Percentiles rank a stretch among this genome's conserved stretches.
Conservation (phyloP, 2,113 vertebrate genomes). For the Suricata suricatta region DNA sequence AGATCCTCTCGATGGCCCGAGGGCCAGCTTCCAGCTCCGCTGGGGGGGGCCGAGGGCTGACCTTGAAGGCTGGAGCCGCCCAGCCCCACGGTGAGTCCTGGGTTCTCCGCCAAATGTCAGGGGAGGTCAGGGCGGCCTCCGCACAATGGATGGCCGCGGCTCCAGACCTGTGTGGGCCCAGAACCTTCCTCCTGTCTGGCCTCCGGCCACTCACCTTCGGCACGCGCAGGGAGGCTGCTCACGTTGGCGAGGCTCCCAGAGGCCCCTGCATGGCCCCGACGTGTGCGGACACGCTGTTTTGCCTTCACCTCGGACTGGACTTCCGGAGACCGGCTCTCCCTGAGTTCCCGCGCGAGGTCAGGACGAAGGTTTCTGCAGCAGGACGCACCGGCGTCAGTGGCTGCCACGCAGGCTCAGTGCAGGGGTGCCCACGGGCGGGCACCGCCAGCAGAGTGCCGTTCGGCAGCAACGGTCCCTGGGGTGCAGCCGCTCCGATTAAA, state of each 20-base stretch:
- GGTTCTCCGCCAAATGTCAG: background rate
- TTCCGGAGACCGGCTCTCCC: background rate
- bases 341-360: background rate
- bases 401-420: background rate
- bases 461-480: accelerated
- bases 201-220: background rate
- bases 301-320: background rate
- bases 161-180: background rate
- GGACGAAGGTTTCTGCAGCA: background rate
- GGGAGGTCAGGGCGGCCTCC: background rate
- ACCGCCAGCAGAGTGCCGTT: background rate
- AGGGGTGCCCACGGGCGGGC: background rate
- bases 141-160: accelerated
- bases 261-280: too few relatives aligned
- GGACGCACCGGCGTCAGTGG: too few relatives aligned
- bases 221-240: accelerated
- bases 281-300: background rate
- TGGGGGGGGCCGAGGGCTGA: background rate
- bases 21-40: background rate
- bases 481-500: accelerated
- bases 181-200: background rate
- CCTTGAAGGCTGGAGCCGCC: background rate
- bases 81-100: background rate
- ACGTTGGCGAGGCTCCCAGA: background rate
- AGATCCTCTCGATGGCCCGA: accelerated